Evolutionary conservation across 2,797 vertebrate species (phyloP).

Genomic region (Diceros bicornis): DNA sequence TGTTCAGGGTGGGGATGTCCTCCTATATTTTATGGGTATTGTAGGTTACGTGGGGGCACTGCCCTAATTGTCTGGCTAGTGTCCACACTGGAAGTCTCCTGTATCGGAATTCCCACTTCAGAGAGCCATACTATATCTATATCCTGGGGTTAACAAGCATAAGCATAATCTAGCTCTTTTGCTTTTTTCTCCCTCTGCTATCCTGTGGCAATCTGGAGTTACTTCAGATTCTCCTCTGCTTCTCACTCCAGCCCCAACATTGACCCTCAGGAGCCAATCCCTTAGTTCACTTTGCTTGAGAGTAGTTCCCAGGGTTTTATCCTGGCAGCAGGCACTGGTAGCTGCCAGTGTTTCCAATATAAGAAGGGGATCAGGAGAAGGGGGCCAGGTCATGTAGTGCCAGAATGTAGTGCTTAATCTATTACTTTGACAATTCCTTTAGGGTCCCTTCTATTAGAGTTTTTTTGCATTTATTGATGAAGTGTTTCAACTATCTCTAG

Average conservation of each 20-base stretch:
- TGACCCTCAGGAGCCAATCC: not conserved
- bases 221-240: not conserved
- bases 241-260: not conserved
- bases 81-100: not conserved
- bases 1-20: not conserved
- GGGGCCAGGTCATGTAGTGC: not conserved
- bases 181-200: not conserved
- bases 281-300: not conserved
- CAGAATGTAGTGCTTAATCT: slow-evolving; percentile 22
- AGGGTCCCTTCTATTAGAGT: not conserved
- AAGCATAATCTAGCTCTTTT: not conserved
- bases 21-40: not conserved
- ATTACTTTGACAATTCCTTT: not conserved
- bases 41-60: not conserved
- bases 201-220: not conserved
- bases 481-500: not conserved
- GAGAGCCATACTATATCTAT: not conserved
- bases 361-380: not conserved
- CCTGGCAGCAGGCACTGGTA: not conserved
- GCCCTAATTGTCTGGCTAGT: not conserved
- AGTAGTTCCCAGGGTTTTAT: slow-evolving; percentile 13
- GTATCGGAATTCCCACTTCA: not conserved
- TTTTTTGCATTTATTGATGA: not conserved
- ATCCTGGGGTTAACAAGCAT: not conserved
- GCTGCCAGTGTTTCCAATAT: not conserved